Evolutionary conservation across 2,797 vertebrate species (phyloP).

Genomic region (Florisuga fusca): DNA sequence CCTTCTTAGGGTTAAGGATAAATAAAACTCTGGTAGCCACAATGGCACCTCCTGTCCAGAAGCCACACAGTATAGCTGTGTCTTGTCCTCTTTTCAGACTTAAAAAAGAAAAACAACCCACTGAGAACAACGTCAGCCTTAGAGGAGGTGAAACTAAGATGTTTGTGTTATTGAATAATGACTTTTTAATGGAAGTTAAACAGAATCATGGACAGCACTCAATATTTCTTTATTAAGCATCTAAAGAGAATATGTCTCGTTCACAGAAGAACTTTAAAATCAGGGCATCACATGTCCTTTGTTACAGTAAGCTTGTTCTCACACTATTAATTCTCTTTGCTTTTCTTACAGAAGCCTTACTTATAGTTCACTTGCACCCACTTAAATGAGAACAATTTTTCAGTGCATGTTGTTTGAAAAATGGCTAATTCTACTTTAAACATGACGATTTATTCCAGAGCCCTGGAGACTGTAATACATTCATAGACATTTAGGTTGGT

Average conservation of each 20-base stretch:
- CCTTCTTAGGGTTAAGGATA: conserved; percentile 60
- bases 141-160: conserved; percentile 49
- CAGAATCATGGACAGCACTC: conserved; percentile 51
- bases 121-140: conserved; percentile 11
- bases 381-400: conserved; percentile 4
- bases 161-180: conserved; percentile 64
- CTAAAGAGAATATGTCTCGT: neutral
- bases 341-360: neutral
- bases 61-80: conserved; percentile 54
- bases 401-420: conserved; percentile 6
- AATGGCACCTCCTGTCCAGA: conserved; percentile 59
- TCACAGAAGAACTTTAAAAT: conserved; percentile 13
- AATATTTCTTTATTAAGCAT: conserved; percentile 49
- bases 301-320: conserved; percentile 6
- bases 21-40: conserved; percentile 63
- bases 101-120: conserved; percentile 29
- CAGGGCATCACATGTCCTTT: neutral
- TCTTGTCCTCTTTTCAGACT: conserved; percentile 65
- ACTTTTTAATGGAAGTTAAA: conserved; percentile 65
- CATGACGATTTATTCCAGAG: neutral
- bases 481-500: neutral
- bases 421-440: conserved; percentile 32
- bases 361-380: neutral
- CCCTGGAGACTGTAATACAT: neutral
- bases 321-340: conserved; percentile 5